Conservation (phyloP, 2,797 vertebrate species). For the Sebastiscus tertius region DNA sequence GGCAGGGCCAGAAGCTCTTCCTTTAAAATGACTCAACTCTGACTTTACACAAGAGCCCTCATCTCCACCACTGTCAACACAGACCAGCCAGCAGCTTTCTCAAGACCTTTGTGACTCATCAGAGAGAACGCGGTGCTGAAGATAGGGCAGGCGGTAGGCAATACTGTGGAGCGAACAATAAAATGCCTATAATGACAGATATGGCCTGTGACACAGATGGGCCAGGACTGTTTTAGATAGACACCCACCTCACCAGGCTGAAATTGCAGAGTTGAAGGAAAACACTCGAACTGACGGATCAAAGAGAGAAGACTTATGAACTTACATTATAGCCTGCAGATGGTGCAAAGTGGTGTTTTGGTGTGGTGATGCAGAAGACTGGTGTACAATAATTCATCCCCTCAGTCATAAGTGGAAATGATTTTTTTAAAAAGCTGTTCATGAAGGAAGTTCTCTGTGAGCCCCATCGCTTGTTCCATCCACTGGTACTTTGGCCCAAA, state of each 20-base stretch:
- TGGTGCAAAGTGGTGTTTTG: constrained; percentile 55
- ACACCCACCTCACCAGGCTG: constrained; percentile 39
- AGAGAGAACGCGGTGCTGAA: constrained; percentile 14
- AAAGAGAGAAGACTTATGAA: constrained; percentile 47
- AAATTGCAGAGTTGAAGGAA: constrained; percentile 49
- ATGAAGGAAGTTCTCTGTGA: background rate
- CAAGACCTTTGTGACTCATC: constrained; percentile 59
- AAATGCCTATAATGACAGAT: constrained; percentile 69
- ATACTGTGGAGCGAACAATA: constrained; percentile 51
- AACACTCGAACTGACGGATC: constrained; percentile 27
- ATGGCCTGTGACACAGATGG: constrained; percentile 71
- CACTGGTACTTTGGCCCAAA: constrained; percentile 16
- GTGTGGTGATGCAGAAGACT: constrained; percentile 41
- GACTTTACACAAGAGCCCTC: constrained; percentile 18
- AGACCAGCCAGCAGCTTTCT: constrained; percentile 3
- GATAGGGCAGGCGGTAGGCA: constrained; percentile 30
- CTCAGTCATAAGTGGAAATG: constrained; percentile 16
- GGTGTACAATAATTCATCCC: constrained; percentile 47
- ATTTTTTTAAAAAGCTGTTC: constrained; percentile 30
- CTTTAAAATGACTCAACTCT: constrained; percentile 43
- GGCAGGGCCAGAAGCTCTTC: background rate
- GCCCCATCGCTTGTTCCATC: background rate
- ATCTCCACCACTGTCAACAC: constrained; percentile 12
- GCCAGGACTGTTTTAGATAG: constrained; percentile 58
- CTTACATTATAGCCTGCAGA: constrained; percentile 54